Base-by-base conservation (phyloP, 2,797 vertebrate genomes). In the Myotis vivesi region DNA sequence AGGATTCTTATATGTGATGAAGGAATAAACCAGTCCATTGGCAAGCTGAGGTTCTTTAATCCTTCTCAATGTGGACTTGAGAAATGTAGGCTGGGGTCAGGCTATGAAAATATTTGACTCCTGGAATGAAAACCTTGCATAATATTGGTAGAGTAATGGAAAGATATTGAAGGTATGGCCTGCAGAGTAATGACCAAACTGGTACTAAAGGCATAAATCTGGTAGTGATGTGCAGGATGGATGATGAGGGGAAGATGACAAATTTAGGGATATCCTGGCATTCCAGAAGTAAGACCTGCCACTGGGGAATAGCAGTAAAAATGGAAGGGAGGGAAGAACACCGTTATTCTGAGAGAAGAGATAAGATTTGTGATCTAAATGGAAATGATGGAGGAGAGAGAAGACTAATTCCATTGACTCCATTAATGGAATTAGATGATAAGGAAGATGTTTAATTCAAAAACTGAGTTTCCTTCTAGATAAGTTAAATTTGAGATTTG, bases 301-400 rank as follows among this genome's bases (percentile, higher is more conserved):
- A 0, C 20, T 6, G 46, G 41, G 12, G 3, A 2, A 10, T 0
- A 0, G 41, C 57, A n/a, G 19, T n/a, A 11, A 25, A 38, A 33
- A 59, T 16, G 28, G 10, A 41, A 59, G 13, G 13, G 3, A 44
- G 17, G 28, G 9, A 44, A 62, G 10, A 25, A 53, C 5, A 72
- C 13, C 51, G 41, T 23, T 0, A 69, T 62, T 69, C 13, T 62
- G 33, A 62, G 59, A 76, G 46, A 55, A 25, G 3, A 57, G 44
- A 79, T 16, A 9, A 57, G 44, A 79, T 16, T 85, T 23, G 16
- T 17, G 30, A 7, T 72, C 22, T 64, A 36, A 22, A 11, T 17
- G 53, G 51, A 38, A 1, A 4, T 2, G 6, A 66, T 0, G 7
- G 23, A 68, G 36, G 0, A 72, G 8, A 71, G 3, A 2, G 8